phyloP scores from a whole-genome alignment of 2,888 invertebrate species.

The Caenorhabditis sp. region DNA sequence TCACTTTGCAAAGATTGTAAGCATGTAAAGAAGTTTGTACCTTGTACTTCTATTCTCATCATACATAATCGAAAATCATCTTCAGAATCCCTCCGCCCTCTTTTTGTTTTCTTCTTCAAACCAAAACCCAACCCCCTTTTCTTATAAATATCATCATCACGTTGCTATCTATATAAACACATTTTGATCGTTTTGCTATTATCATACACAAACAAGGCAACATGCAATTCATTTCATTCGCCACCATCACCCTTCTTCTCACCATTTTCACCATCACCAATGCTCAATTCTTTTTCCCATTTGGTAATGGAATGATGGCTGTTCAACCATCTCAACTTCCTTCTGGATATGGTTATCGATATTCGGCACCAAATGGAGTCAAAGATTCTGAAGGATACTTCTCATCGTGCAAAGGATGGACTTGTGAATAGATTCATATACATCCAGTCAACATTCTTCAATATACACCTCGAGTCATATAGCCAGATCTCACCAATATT shows the following conservation, averaged over 20 bases:
- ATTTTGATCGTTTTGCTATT: neutral
- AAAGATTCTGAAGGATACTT: slow-evolving; percentile 7
- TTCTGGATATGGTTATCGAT: neutral
- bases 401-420: slow-evolving; percentile 4
- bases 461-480: no score
- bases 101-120: neutral
- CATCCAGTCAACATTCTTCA: neutral
- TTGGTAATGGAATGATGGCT: neutral
- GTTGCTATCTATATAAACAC: neutral
- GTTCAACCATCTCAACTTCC: neutral
- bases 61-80: neutral
- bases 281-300: slow-evolving; percentile 7
- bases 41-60: no score
- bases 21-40: no score
- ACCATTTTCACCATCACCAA: neutral
- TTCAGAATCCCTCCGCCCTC: neutral
- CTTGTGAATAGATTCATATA: slow-evolving; percentile 1
- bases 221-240: neutral
- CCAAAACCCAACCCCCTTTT: neutral
- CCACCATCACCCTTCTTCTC: neutral
- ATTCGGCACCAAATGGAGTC: neutral
- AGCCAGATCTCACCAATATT: no score
- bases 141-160: neutral
- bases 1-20: no score
- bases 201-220: neutral